Conservation (phyloP, 2,797 vertebrate species). For the Monodelphis domestica region DNA sequence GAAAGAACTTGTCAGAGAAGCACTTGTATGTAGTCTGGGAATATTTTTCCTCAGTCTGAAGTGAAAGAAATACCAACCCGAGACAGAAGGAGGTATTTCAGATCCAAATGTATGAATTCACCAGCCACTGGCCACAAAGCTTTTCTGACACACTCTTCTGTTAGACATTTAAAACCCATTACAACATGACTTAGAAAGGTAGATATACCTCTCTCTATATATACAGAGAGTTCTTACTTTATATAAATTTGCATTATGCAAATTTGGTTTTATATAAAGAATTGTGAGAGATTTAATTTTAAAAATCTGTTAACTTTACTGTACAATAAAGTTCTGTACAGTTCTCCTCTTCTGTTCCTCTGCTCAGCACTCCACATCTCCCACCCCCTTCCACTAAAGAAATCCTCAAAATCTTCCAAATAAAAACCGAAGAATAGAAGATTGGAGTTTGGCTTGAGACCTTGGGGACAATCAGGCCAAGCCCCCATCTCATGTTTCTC, state of each 20-base stretch:
- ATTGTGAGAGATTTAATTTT: too few relatives aligned
- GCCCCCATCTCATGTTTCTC: background rate
- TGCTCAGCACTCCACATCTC: slow-evolving; percentile 25
- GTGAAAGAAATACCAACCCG: background rate
- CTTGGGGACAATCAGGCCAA: background rate
- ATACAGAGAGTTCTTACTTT: too few relatives aligned
- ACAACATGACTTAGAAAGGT: background rate
- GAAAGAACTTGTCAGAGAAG: background rate
- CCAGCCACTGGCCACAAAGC: background rate
- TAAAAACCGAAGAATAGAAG: background rate
- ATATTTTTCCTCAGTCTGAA: background rate
- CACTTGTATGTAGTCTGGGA: background rate
- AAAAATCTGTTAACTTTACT: too few relatives aligned
- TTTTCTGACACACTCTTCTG: background rate
- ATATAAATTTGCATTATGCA: background rate
- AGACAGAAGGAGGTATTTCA: background rate
- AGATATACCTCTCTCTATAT: background rate
- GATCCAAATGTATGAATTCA: background rate
- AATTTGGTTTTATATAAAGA: background rate
- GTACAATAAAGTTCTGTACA: background rate
- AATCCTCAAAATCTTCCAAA: background rate
- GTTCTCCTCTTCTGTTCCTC: background rate
- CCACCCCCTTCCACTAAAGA: slow-evolving; percentile 12
- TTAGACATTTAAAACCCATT: background rate
- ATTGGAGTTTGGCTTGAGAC: background rate